Percentiles rank a stretch among this genome's conserved stretches.
Evolutionary conservation across 2,888 invertebrate species (phyloP).

Genomic region (Colletes collaris): DNA sequence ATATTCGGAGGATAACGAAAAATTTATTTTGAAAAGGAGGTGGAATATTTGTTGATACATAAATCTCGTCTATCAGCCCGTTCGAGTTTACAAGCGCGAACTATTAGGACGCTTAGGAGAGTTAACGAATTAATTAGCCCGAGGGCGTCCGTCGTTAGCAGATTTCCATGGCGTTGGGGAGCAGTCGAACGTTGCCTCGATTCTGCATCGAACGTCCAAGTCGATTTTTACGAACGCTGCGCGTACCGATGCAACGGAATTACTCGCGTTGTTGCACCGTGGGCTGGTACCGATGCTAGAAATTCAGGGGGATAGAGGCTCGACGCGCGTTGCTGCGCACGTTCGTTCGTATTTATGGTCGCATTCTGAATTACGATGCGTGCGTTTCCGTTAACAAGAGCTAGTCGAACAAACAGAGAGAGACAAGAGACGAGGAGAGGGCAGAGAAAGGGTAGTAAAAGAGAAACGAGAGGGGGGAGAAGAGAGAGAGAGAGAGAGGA

Average conservation of each 20-base stretch:
- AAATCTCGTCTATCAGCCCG: no score
- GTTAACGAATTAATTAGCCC: no score
- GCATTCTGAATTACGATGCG: slow-evolving; percentile 62
- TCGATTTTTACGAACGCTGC: slow-evolving; percentile 23
- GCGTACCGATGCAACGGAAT: slow-evolving; percentile 18
- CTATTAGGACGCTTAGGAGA: no score
- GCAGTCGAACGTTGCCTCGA: no score
- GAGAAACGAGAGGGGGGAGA: not conserved
- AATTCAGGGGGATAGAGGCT: slow-evolving; percentile 3
- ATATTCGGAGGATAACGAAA: no score
- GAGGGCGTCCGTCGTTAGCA: no score
- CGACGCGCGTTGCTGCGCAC: slow-evolving; percentile 15
- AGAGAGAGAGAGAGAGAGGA: slow-evolving; percentile 6
- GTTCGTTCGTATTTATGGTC: slow-evolving; percentile 56
- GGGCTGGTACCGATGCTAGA: not conserved
- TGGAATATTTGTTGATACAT: no score
- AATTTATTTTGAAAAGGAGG: no score
- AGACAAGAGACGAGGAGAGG: not conserved
- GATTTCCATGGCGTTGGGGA: no score
- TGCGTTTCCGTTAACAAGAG: slow-evolving; percentile 64
- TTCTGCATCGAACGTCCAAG: slow-evolving; percentile 20
- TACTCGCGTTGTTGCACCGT: slow-evolving; percentile 6
- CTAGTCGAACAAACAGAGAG: slow-evolving; percentile 23
- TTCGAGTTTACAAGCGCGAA: no score
- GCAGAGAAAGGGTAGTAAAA: not conserved